Evolutionary conservation across 2,113 vertebrate species (phyloP).

Genomic region (Prionailurus viverrinus): DNA sequence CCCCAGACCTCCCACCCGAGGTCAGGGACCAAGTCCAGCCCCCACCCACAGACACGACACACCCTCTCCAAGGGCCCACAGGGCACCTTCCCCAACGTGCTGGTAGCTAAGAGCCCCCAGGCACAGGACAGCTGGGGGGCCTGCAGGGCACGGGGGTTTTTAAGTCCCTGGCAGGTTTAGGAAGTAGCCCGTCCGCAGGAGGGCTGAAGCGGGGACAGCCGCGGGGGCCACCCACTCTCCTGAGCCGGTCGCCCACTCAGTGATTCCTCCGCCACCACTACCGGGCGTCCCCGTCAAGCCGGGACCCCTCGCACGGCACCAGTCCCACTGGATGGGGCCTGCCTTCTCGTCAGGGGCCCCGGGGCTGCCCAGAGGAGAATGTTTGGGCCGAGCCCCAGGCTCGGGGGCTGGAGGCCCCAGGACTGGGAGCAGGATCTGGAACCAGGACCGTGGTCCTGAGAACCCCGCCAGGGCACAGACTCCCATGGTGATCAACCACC

Average conservation of each 20-base stretch:
- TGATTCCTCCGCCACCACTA: no score
- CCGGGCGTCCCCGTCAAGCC: no score
- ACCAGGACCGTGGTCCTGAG: background rate
- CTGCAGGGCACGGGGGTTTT: background rate
- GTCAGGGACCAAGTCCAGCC: background rate
- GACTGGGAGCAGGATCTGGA: background rate
- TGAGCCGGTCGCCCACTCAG: no score
- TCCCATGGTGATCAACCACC: background rate
- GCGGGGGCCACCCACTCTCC: fast-evolving
- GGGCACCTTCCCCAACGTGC: background rate
- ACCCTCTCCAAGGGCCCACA: background rate
- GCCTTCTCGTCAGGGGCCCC: background rate
- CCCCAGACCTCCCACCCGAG: background rate
- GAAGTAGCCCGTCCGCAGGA: background rate
- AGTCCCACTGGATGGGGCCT: fast-evolving
- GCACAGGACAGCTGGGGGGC: background rate
- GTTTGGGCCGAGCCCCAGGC: background rate
- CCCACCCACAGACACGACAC: background rate
- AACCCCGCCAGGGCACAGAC: fast-evolving
- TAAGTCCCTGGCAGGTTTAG: no score
- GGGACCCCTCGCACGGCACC: background rate
- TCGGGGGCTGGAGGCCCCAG: background rate
- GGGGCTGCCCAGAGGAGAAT: fast-evolving
- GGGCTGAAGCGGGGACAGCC: background rate
- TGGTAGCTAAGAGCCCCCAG: background rate